Percentiles rank a stretch among this genome's conserved stretches.
These are phyloP conservation scores for Sus cebifrons DNA, from an alignment of 2,797 vertebrate genomes.

Conservation along the genomic window DNA sequence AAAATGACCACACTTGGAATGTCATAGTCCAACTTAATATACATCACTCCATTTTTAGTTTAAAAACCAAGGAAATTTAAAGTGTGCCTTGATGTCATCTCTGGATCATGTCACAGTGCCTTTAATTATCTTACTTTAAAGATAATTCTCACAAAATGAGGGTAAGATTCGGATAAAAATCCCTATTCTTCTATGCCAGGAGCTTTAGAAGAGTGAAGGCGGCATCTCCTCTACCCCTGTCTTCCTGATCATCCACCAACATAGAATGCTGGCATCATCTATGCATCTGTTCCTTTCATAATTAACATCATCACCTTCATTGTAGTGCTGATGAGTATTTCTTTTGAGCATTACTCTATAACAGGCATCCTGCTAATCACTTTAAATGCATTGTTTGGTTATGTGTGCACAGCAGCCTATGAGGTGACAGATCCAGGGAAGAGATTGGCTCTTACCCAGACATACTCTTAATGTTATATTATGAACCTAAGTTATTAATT, in stretches of 20 bases:
- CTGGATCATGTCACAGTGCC: neutral
- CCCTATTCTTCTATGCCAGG: neutral
- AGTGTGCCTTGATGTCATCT: neutral
- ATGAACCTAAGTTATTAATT: neutral
- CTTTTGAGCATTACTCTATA: neutral
- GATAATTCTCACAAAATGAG: neutral
- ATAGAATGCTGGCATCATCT: neutral
- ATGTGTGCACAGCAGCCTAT: neutral
- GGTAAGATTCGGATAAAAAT: neutral
- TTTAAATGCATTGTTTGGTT: neutral
- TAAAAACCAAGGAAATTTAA: neutral
- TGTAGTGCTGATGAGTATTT: neutral
- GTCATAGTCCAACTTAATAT: neutral
- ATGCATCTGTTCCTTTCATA: neutral
- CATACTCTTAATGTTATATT: neutral
- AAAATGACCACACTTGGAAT: neutral
- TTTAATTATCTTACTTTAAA: slow-evolving; percentile 11
- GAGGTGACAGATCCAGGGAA: neutral
- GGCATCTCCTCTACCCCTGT: neutral
- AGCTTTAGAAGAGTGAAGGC: neutral
- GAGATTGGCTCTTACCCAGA: neutral
- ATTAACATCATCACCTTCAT: neutral
- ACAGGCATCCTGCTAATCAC: neutral
- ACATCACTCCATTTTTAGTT: slow-evolving; percentile 2
- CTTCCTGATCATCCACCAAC: neutral